Evolutionary conservation across 2,797 vertebrate genomes (phyloP).

Genomic region (Acanthurus tractus): DNA sequence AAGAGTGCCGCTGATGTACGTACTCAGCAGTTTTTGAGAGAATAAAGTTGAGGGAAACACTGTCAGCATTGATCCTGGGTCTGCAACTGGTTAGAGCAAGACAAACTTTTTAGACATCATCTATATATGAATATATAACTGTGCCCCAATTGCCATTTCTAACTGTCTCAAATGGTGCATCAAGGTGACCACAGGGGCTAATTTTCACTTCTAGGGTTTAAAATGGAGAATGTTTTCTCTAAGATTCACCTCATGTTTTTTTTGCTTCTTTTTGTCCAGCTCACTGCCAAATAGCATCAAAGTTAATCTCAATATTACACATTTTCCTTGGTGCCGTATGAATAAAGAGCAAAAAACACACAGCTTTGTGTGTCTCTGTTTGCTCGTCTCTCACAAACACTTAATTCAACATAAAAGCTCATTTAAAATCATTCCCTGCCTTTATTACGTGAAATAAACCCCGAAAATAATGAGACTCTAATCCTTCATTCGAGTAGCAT

Average conservation of each 20-base stretch:
- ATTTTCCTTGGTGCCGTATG: neutral
- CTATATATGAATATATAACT: neutral
- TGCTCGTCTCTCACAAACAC: neutral
- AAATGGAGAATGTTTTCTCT: neutral
- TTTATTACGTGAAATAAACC: neutral
- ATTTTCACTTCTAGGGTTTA: neutral
- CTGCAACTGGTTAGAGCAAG: neutral
- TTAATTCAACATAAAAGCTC: neutral
- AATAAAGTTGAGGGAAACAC: constrained; percentile 38
- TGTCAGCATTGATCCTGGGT: constrained; percentile 41
- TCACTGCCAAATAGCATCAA: neutral
- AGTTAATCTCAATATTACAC: neutral
- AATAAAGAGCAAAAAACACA: neutral
- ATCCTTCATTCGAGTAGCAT: neutral
- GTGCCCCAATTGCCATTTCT: neutral
- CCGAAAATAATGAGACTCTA: neutral
- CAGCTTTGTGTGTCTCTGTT: neutral
- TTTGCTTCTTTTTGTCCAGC: neutral
- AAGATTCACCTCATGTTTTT: neutral
- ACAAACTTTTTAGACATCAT: constrained; percentile 12
- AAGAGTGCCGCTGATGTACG: constrained; percentile 13
- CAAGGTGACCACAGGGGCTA: too few relatives aligned
- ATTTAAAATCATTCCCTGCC: neutral
- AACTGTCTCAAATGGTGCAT: neutral
- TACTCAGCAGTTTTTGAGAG: constrained; percentile 41